Conservation (phyloP, 2,113 vertebrate species). For the Edolisoma coerulescens region DNA sequence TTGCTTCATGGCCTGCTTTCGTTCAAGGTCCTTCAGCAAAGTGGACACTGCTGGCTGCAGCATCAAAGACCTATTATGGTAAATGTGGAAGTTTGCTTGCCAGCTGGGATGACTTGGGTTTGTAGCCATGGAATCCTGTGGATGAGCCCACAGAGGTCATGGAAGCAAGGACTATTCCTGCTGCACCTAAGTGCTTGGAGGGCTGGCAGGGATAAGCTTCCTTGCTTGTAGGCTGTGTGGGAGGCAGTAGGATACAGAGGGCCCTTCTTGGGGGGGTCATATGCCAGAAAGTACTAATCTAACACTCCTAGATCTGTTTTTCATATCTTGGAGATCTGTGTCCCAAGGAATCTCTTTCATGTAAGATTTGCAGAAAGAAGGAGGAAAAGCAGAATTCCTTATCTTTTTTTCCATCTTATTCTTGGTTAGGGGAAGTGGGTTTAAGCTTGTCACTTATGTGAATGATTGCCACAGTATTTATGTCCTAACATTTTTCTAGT, state of each 20-base stretch:
- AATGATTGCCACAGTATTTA: neutral
- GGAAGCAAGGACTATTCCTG: neutral
- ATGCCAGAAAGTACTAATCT: neutral
- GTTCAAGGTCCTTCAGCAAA: neutral
- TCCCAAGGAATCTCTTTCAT: neutral
- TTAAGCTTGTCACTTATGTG: neutral
- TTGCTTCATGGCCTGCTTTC: neutral
- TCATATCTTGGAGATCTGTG: neutral
- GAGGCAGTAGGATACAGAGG: neutral
- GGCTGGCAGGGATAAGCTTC: neutral
- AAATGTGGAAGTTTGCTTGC: neutral
- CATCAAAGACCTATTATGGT: neutral
- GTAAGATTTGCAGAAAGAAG: neutral
- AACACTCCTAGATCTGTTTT: neutral
- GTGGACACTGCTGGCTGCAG: neutral
- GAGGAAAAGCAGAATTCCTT: neutral
- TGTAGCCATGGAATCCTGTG: neutral
- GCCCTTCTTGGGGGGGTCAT: neutral
- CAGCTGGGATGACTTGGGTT: neutral
- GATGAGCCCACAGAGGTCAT: fast-evolving
- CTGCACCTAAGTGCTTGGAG: fast-evolving
- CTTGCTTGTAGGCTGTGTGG: neutral
- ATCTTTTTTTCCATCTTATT: neutral
- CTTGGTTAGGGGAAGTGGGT: neutral
- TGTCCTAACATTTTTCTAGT: neutral